Evolutionary conservation across 2,113 vertebrate species (phyloP), one percentile per base, ranked within the genome.

Genomic region (Sinosuthora webbiana): DNA sequence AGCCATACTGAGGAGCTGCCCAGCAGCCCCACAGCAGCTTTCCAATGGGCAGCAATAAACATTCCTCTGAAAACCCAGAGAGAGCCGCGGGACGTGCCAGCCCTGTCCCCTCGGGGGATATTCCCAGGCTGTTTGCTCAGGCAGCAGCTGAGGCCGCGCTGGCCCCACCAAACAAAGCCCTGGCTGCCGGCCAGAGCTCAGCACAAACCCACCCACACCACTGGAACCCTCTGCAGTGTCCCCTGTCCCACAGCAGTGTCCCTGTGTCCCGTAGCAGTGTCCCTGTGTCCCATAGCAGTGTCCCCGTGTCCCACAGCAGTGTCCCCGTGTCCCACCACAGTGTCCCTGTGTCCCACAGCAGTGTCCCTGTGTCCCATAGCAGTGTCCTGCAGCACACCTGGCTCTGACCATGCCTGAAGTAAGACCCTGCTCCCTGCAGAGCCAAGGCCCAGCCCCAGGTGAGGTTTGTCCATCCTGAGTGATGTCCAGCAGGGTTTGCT

Each of bases 401-500:
- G n/a, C 33, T 16, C 33, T 45, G 60, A 4, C 4, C 8, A 9
- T n/a, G n/a, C 8, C 28, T 33, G 53, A 20, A 57, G 47, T 42
- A 10, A 24, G 56, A 4, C n/a, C 20, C 33, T 55, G 55, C 33
- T 37, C 75, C 33, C 9, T 6, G 27, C 45, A 24, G 62, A 88
- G 45, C 22, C 53, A 4, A 3, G 9, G 12, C 17, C 13, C 47
- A 77, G 55, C 6, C 4, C 21, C 27, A 4, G 16, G 33, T 4
- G 31, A 24, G 50, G 6, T 15, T 8, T 74, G 33, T 11, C 23
- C 24, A 33, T 9, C 4, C 24, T 0, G 0, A 50, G 65, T 0
- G 0, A 27, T 11, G 33, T 31, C n/a, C 49, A 10, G 37, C 0
- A 1, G 27, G 30, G 16, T 57, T 41, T 53, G 21, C 57, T 35